phyloP scores from a whole-genome alignment of 2,888 invertebrate species.

The Pterostichus niger region DNA sequence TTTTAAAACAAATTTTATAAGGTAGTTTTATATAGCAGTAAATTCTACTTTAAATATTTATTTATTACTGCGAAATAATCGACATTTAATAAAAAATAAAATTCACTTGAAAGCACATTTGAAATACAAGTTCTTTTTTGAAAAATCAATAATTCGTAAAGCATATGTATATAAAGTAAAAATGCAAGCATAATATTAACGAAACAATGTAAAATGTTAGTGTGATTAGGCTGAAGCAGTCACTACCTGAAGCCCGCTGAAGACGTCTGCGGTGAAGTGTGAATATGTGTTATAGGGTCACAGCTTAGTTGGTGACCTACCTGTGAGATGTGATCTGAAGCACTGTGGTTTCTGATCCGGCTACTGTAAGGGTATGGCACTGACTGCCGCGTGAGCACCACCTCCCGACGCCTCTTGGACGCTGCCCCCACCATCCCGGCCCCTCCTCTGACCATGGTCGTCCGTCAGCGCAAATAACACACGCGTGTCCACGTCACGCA shows the following conservation, averaged over 20 bases:
- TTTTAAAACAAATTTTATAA: too few relatives aligned
- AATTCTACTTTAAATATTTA: too few relatives aligned
- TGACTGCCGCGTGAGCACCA: conserved; percentile 74
- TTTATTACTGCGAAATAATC: too few relatives aligned
- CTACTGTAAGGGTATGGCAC: conserved; percentile 76
- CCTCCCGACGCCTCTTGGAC: conserved; percentile 71
- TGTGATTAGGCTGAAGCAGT: background rate
- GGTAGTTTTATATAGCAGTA: too few relatives aligned
- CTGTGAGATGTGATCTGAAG: conserved; percentile 63
- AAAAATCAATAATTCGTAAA: too few relatives aligned
- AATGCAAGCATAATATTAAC: background rate
- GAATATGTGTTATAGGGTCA: background rate
- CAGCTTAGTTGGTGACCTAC: conserved; percentile 20
- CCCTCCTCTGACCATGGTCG: conserved; percentile 70
- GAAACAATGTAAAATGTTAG: background rate
- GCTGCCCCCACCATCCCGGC: conserved; percentile 50
- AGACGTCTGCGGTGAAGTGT: too few relatives aligned
- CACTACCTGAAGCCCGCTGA: too few relatives aligned
- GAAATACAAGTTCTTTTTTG: too few relatives aligned
- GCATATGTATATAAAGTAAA: too few relatives aligned
- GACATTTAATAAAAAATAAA: background rate
- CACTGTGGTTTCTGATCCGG: conserved; percentile 70
- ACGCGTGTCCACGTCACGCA: conserved; percentile 71
- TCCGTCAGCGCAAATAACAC: conserved; percentile 49
- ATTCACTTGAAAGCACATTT: background rate